Percentiles rank a stretch among this genome's conserved stretches.
Evolutionary conservation across 2,888 invertebrate genomes (phyloP).

Genomic region (Caenorhabditis sp.): DNA sequence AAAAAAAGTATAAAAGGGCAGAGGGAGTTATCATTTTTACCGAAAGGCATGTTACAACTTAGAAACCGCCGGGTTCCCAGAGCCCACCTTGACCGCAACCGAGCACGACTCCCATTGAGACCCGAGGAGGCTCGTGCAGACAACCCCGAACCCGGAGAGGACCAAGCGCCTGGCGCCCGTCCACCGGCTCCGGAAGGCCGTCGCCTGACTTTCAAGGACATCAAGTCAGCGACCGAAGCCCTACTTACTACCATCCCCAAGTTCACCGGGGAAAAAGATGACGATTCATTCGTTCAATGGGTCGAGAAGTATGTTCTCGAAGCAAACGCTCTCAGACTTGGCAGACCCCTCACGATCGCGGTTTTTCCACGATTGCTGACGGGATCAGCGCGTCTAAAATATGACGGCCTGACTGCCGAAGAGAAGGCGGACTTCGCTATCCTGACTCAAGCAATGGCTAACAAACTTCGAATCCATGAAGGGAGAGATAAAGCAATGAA

Average conservation of each 20-base stretch:
- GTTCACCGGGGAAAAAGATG: not conserved
- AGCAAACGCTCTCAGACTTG: not conserved
- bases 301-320: not conserved
- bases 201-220: not conserved
- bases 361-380: constrained; percentile 4
- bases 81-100: too few relatives aligned
- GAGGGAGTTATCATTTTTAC: too few relatives aligned
- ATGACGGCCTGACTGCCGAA: not conserved
- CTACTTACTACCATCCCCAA: not conserved
- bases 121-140: too few relatives aligned
- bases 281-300: not conserved
- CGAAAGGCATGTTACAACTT: too few relatives aligned
- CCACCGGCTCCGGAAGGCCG: too few relatives aligned
- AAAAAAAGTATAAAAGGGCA: too few relatives aligned
- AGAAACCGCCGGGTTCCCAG: too few relatives aligned
- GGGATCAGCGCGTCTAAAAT: constrained; percentile 10
- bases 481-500: not conserved
- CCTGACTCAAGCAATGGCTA: not conserved
- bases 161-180: too few relatives aligned
- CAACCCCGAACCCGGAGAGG: too few relatives aligned
- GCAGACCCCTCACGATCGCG: not conserved
- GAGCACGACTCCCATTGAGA: too few relatives aligned
- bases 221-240: not conserved
- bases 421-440: not conserved
- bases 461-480: not conserved